Evolutionary conservation across 2,888 invertebrate species (phyloP), one percentile per base, ranked within the genome.

Genomic region (Lepas anatifera): DNA sequence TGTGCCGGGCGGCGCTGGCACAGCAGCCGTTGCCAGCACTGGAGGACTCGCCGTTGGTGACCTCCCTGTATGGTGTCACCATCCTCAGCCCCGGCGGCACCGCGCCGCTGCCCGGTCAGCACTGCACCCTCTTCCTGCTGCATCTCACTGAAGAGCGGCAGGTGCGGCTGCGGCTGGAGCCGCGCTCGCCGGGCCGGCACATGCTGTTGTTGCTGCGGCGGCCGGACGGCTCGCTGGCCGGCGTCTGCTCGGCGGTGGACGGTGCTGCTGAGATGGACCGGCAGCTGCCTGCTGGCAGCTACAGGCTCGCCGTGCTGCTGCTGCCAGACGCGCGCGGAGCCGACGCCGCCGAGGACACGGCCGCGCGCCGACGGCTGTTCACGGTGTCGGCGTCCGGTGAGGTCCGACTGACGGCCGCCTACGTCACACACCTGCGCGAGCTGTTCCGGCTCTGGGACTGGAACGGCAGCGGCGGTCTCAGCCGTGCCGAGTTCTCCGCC

Each of bases 401-500:
- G 63, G 71, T 75, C 16, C 68, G 68, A 22, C 71, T 75, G 18
- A 74, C 74, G 2, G 52, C 68, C 63, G 72, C 72, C 29, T 75
- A 71, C 74, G 80, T 80, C 73, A 76, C 78, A 72, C 78, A 78
- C 1, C 75, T 83, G 69, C 76, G 77, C 71, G 80, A 81, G 43
- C 79, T 82, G n/a, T 82, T 82, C 75, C 78, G 81, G n/a, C 75
- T 81, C 73, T 77, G 79, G 73, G 82, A 83, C 73, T 73, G 81
- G 64, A 81, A 82, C 73, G 77, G 76, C 18, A 80, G 82, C 75
- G 80, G 80, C 0, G 71, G 77, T 22, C 74, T 83, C 72, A 80
- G 77, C 72, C 74, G 78, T 46, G 77, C 79, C 39, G 81, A 81
- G 73, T 81, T 81, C 74, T 80, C 78, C 71, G 76, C 77, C 75